Conservation (phyloP, 1,140 invertebrate species). For the Papilio polytes region DNA sequence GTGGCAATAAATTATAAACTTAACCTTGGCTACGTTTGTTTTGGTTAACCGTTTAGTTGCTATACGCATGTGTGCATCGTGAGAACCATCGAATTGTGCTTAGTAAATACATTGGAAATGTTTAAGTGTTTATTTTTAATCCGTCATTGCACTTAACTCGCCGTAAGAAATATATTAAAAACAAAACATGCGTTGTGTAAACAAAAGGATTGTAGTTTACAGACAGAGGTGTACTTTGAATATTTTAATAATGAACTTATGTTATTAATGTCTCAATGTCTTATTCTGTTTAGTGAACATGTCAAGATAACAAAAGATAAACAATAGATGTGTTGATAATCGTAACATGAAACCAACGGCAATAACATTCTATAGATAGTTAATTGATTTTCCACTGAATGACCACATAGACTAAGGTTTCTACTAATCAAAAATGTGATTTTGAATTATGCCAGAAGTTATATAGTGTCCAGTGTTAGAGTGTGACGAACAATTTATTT, state of each 20-base stretch:
- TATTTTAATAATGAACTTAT: not conserved
- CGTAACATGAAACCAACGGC: not conserved
- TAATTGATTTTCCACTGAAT: not conserved
- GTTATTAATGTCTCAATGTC: not conserved
- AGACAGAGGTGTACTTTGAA: not conserved
- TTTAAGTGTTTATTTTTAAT: slow-evolving; percentile 40
- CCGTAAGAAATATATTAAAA: not conserved
- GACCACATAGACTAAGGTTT: too few relatives aligned
- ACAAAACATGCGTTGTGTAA: not conserved
- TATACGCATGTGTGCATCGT: slow-evolving; percentile 72
- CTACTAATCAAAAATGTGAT: too few relatives aligned
- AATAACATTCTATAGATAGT: not conserved
- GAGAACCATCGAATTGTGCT: slow-evolving; percentile 62
- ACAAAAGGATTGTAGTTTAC: not conserved
- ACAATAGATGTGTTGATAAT: not conserved
- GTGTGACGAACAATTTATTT: too few relatives aligned
- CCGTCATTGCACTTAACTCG: slow-evolving; percentile 23
- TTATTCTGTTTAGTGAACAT: not conserved
- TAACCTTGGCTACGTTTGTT: slow-evolving; percentile 81
- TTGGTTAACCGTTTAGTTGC: slow-evolving; percentile 66
- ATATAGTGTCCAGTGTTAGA: too few relatives aligned
- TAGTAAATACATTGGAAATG: slow-evolving; percentile 44
- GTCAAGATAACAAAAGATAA: not conserved
- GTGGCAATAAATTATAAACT: slow-evolving; percentile 81
- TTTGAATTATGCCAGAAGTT: too few relatives aligned